Evolutionary conservation across 2,888 invertebrate genomes (phyloP).

Genomic region (Torymus tubicola): DNA sequence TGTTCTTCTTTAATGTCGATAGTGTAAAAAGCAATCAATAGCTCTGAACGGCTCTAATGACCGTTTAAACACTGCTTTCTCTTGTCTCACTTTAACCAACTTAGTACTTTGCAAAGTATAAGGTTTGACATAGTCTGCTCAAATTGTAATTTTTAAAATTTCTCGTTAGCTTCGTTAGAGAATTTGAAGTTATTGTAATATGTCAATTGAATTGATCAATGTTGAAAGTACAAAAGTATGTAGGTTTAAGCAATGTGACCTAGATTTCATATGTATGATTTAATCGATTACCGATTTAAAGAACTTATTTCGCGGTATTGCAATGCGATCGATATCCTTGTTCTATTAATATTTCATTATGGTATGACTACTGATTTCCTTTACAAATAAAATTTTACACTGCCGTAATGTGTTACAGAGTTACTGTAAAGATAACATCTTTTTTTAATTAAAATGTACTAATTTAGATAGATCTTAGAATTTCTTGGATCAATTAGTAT

Average conservation of each 20-base stretch:
- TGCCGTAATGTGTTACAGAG: too few relatives aligned
- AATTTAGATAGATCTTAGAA: too few relatives aligned
- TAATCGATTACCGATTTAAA: constrained; percentile 13
- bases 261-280: not conserved
- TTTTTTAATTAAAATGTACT: too few relatives aligned
- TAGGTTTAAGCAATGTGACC: constrained; percentile 6
- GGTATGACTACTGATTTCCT: too few relatives aligned
- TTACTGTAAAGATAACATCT: too few relatives aligned
- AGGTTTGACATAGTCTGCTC: too few relatives aligned
- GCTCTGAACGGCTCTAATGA: constrained; percentile 26
- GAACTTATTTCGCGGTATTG: constrained; percentile 20
- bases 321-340: not conserved
- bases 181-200: constrained; percentile 10
- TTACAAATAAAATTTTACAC: too few relatives aligned
- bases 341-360: not conserved
- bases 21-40: constrained; percentile 36
- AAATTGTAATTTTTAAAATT: too few relatives aligned
- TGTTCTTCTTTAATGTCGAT: not conserved
- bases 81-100: not conserved
- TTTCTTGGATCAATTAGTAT: too few relatives aligned
- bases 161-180: not conserved
- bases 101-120: too few relatives aligned
- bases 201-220: constrained; percentile 14
- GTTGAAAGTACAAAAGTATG: constrained; percentile 21
- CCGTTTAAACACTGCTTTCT: not conserved